A percentile compares a stretch with the other conserved stretches of the same genome.
Conservation (phyloP, 2,113 vertebrate species). For the Cyanoderma ruficeps region DNA sequence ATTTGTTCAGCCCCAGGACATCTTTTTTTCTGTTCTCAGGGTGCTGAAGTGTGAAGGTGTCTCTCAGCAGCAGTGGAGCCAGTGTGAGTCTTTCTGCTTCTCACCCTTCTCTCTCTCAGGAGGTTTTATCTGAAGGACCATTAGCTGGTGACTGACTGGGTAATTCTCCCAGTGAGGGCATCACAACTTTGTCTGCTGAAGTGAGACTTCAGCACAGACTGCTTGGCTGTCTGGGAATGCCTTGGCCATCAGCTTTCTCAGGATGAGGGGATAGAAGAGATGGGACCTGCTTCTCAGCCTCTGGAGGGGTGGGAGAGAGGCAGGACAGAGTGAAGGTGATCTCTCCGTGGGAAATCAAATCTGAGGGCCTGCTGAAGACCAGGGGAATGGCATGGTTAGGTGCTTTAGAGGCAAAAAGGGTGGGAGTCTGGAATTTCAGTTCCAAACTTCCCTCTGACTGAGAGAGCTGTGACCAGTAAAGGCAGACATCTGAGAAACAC, state of each 20-base stretch:
- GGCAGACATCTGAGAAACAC: background rate
- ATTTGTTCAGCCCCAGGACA: background rate
- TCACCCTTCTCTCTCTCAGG: background rate
- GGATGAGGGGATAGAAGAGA: background rate
- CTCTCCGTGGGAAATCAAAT: fast-evolving
- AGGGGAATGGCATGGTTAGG: background rate
- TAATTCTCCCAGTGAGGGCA: fast-evolving
- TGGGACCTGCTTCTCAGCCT: background rate
- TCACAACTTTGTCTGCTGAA: background rate
- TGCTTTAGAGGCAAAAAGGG: background rate
- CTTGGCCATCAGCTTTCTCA: fast-evolving
- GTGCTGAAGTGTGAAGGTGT: background rate
- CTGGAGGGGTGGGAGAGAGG: background rate
- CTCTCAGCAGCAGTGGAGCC: background rate
- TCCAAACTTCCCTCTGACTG: background rate
- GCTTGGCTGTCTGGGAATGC: background rate
- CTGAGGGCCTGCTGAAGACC: background rate
- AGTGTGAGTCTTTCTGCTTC: background rate
- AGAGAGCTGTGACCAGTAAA: background rate
- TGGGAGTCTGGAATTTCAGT: background rate
- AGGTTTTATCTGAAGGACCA: background rate
- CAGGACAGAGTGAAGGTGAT: background rate
- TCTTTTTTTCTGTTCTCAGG: background rate
- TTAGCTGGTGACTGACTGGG: background rate
- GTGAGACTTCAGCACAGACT: background rate